phyloP scores from a whole-genome alignment of 2,797 vertebrate genomes.

The Semaprochilodus insignis region DNA sequence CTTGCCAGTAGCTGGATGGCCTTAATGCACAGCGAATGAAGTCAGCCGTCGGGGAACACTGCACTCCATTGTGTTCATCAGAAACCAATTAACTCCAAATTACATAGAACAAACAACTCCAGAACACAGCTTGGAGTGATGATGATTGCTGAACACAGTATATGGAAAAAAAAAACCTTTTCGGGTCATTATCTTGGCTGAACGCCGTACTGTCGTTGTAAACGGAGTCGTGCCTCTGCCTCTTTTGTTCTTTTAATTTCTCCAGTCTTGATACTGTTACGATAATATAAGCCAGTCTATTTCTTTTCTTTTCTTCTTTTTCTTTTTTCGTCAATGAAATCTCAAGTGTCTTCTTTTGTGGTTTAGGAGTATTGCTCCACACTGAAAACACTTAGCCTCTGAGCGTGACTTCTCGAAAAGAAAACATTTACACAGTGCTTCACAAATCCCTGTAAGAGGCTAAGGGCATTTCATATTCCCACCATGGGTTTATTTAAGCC shows the following conservation, averaged over 20 bases:
- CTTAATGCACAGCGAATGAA: conserved; percentile 15
- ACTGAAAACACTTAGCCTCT: conserved; percentile 23
- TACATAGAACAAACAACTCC: conserved; percentile 39
- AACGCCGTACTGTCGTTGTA: conserved; percentile 23
- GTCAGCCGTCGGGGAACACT: conserved; percentile 11
- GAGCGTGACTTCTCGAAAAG: conserved; percentile 43
- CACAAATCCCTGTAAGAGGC: conserved; percentile 69
- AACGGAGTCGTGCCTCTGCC: conserved; percentile 34
- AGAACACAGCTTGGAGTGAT: conserved; percentile 20
- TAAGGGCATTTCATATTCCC: conserved; percentile 67
- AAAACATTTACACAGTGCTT: conserved; percentile 62
- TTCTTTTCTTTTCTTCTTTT: neutral
- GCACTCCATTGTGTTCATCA: conserved; percentile 26
- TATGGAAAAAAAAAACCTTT: conserved; percentile 17
- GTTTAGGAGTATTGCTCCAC: conserved; percentile 29
- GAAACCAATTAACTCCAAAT: conserved; percentile 53
- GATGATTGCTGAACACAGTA: conserved; percentile 11
- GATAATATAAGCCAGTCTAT: conserved; percentile 3
- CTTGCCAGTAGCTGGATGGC: conserved; percentile 25
- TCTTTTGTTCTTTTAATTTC: conserved; percentile 33
- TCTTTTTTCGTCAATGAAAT: neutral
- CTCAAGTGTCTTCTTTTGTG: conserved; percentile 7
- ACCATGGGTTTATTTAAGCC: conserved; percentile 70
- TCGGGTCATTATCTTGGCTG: conserved; percentile 25
- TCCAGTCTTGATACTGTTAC: conserved; percentile 23